Evolutionary conservation across 2,113 vertebrate species (phyloP).

Genomic region (Hypocryptadius cinnamomeus): DNA sequence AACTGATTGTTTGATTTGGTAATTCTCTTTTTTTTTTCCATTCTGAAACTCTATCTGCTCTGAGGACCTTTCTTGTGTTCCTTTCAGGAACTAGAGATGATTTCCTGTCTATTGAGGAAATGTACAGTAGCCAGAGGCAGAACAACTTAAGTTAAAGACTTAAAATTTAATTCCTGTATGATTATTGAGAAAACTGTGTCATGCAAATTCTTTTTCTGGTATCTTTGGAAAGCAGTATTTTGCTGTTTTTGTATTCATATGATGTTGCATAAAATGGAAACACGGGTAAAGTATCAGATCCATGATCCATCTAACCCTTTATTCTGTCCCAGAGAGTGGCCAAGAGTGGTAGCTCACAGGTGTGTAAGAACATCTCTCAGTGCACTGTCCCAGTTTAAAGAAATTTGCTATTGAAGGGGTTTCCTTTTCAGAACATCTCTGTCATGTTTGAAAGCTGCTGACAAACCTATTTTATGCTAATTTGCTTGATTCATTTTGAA

Average conservation of each 20-base stretch:
- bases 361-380: neutral
- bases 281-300: neutral
- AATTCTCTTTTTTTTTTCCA: neutral
- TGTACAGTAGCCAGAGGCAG: neutral
- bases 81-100: neutral
- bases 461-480: neutral
- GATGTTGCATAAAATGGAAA: neutral
- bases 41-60: neutral
- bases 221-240: neutral
- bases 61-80: neutral
- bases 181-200: neutral
- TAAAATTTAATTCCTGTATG: neutral
- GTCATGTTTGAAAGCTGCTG: neutral
- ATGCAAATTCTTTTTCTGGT: neutral
- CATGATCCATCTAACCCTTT: neutral
- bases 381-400: neutral
- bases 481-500: neutral
- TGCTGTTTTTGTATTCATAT: neutral
- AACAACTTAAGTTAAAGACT: neutral
- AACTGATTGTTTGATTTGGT: slow-evolving; percentile 1
- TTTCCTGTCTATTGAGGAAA: neutral
- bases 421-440: neutral
- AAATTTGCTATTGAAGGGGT: neutral
- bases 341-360: neutral
- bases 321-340: neutral